These are phyloP conservation scores for Dipodomys merriami DNA, from an alignment of 2,113 vertebrate species.

Conservation along the genomic window DNA sequence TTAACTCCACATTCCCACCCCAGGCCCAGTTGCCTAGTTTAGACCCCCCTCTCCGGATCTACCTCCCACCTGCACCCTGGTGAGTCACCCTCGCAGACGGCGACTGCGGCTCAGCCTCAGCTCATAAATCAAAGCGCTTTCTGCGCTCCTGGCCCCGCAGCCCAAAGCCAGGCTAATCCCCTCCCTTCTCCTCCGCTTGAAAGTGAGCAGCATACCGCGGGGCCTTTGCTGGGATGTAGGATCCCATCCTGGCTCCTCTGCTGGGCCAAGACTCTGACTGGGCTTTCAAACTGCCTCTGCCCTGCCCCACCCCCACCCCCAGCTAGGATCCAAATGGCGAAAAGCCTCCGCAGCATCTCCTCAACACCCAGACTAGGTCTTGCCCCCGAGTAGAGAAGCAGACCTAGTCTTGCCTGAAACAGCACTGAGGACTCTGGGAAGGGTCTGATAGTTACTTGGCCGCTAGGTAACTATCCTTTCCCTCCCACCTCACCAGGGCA, in stretches of 20 bases:
- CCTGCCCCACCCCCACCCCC: not conserved
- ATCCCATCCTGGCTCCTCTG: not conserved
- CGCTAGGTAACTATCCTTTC: conserved; percentile 41
- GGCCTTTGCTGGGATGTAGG: conserved; percentile 35
- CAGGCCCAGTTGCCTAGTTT: conserved; percentile 55
- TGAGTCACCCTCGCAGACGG: conserved; percentile 74
- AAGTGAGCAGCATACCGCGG: conserved; percentile 52
- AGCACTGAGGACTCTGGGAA: not conserved
- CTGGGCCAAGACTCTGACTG: conserved; percentile 6
- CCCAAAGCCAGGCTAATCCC: conserved; percentile 71
- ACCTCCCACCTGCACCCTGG: conserved; percentile 63
- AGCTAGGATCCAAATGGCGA: conserved; percentile 36
- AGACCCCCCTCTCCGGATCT: conserved; percentile 73
- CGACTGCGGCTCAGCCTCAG: conserved; percentile 71
- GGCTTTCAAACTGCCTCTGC: not conserved
- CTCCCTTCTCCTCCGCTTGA: conserved; percentile 62
- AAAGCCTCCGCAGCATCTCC: not conserved
- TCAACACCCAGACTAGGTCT: not conserved
- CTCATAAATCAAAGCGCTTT: conserved; percentile 81
- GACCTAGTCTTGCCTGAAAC: not conserved
- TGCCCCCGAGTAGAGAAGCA: not conserved
- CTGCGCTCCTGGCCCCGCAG: conserved; percentile 70
- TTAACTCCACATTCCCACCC: not conserved
- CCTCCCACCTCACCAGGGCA: conserved; percentile 50
- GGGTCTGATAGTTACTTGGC: conserved; percentile 5